Conservation (phyloP, 2,113 vertebrate species). For the Sterna hirundo region DNA sequence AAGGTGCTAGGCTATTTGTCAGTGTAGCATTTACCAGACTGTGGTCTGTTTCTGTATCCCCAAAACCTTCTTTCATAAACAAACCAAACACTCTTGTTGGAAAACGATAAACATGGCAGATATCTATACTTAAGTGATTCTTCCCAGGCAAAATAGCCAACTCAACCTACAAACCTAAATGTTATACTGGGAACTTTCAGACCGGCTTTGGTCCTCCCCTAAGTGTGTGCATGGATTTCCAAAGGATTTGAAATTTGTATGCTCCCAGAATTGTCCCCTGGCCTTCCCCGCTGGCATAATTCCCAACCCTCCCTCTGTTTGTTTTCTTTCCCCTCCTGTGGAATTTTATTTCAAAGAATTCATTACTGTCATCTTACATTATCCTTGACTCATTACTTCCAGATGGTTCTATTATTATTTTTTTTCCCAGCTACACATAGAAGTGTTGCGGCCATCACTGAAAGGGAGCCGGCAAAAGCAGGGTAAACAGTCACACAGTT, state of each 20-base stretch:
- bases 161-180: neutral
- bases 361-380: slow-evolving; percentile 42
- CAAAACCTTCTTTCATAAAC: neutral
- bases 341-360: slow-evolving; percentile 43
- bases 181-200: neutral
- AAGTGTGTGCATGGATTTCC: neutral
- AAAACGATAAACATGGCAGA: neutral
- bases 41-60: neutral
- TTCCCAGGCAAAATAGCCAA: neutral
- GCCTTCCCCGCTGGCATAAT: neutral
- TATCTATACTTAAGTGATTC: neutral
- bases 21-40: neutral
- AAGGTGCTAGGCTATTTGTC: neutral
- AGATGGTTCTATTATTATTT: slow-evolving; percentile 19
- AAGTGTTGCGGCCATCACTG: neutral
- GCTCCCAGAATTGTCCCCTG: neutral
- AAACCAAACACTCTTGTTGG: neutral
- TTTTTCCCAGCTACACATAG: neutral
- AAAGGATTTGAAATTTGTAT: neutral
- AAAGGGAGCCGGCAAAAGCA: neutral
- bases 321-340: slow-evolving; percentile 1
- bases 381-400: slow-evolving; percentile 56
- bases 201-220: neutral
- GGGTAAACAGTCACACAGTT: neutral
- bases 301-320: neutral